Evolutionary conservation across 2,113 vertebrate genomes (phyloP), one percentile per base, ranked within the genome.

Genomic region (Myrmophylax atrothorax): DNA sequence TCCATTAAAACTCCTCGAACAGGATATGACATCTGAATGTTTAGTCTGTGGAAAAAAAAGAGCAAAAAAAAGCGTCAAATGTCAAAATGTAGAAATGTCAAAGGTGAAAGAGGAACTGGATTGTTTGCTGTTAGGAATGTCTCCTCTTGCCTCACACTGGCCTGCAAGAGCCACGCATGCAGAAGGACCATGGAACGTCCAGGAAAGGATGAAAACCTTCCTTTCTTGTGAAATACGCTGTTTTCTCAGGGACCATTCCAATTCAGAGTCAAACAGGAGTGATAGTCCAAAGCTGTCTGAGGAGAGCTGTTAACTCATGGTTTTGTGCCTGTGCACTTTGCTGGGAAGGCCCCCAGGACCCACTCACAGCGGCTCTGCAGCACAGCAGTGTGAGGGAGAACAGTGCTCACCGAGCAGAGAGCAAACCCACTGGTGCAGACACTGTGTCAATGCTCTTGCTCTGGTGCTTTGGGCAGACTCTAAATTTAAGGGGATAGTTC

Each of bases 351-450:
- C 58, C 52, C 12, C 0, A 0, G 50, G n/a, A 76, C 1, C 3
- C 0, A 0, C 38, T 11, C 12, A 14, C 84, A 28, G 49, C 1
- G 0, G 37, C 49, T 82, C 84, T 50, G 70, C 73, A 56, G 69
- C 5, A 28, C 2, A 0, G 56, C 58, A 33, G 50, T 2, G 13
- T 3, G 12, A 25, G 4, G 3, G 49, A 67, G 25, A 82, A 7
- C 1, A 4, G 49, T 2, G 35, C 50, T 83, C 0, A 0, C 40
- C 4, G 1, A 59, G 78, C 20, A 7, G 56, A 46, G 67, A 76
- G 74, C 42, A 84, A 88, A 92, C 28, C 52, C 18, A 4, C 19
- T 1, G 2, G 46, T 29, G 33, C 58, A 69, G 67, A 63, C 66
- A 37, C 59, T 44, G 12, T 16, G 44, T 44, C 8, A 1, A 28